Conservation (phyloP, 2,888 invertebrate genomes). For the Lithophane ornitopus region DNA sequence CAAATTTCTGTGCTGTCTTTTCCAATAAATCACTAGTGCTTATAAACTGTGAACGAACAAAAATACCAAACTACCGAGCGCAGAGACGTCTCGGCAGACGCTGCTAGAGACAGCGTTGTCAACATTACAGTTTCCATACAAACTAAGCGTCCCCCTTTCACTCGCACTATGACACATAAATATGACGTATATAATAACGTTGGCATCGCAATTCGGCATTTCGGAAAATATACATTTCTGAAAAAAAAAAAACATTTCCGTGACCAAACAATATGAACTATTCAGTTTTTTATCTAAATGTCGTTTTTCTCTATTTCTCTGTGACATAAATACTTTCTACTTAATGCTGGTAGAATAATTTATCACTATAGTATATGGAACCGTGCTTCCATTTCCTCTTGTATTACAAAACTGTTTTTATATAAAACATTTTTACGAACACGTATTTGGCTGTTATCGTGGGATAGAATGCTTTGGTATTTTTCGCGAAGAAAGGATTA, state of each 20-base stretch:
- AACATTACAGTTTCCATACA: too few relatives aligned
- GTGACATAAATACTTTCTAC: constrained; percentile 41
- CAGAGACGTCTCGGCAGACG: too few relatives aligned
- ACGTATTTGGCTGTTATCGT: constrained; percentile 26
- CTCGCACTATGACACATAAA: background rate
- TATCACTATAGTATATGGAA: constrained; percentile 48
- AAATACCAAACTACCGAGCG: background rate
- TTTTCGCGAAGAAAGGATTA: constrained; percentile 17
- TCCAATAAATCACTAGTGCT: background rate
- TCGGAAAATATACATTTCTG: too few relatives aligned
- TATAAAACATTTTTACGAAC: constrained; percentile 22
- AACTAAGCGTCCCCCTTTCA: background rate
- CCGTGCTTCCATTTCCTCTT: constrained; percentile 29
- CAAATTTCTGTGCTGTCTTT: background rate
- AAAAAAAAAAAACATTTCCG: too few relatives aligned
- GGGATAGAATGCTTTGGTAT: constrained; percentile 9
- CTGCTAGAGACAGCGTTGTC: too few relatives aligned
- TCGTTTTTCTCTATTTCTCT: background rate
- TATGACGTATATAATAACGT: background rate
- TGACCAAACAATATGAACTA: background rate
- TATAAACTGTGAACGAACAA: background rate
- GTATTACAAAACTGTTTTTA: constrained; percentile 41
- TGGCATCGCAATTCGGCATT: too few relatives aligned
- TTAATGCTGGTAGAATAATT: constrained; percentile 46
- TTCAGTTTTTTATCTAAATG: background rate